Base-by-base conservation (phyloP, 2,888 invertebrate species). In the Spodoptera picta region DNA sequence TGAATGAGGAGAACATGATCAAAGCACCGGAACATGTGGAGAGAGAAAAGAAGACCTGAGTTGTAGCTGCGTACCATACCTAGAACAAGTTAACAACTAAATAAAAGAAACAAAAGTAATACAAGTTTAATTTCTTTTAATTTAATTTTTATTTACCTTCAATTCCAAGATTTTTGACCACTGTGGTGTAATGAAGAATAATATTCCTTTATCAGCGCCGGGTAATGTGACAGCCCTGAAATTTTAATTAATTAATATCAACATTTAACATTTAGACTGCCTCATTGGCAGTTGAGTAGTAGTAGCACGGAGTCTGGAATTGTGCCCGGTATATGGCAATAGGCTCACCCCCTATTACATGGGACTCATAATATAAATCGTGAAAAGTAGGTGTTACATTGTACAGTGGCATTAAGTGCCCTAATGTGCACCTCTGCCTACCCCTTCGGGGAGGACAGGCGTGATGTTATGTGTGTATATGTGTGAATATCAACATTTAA, bases 21-120 rank as follows among this genome's bases (percentile, higher is more conserved):
- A 98, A 95, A 0, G 97, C 96, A n/a, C 97, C 97, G 75, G 96
- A 96, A 60, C 97, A 97, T 23, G 97, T 96, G 42, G 96, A 96
- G 24, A 97, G 90, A 0, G 97, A 97, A 90, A 97, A 97, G 89
- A 97, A 97, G 56, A 97, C 97, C 85, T 97, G 97, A 0, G 97
- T 97, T 0, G 97, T 96, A 1, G 97, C 97, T 12, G 97, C 96
- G 82, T 97, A 97, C 97, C 97, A 97, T 6, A 97, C 96, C 96
- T 97, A 84, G 82, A 87, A 77, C 53, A 69, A 41, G 53, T 60
- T 9, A 53, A 50, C 12, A 5, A 45, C 2, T 31, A 3, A 19
- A 7, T 31, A 49, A 3, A 12, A 36, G 27, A 27, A 27, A 27
- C 5, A 27, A 27, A 4, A 27, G 27, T 27, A 27, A 27, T 27